Conservation (phyloP, 2,888 invertebrate genomes). For the Pheosia tremula region DNA sequence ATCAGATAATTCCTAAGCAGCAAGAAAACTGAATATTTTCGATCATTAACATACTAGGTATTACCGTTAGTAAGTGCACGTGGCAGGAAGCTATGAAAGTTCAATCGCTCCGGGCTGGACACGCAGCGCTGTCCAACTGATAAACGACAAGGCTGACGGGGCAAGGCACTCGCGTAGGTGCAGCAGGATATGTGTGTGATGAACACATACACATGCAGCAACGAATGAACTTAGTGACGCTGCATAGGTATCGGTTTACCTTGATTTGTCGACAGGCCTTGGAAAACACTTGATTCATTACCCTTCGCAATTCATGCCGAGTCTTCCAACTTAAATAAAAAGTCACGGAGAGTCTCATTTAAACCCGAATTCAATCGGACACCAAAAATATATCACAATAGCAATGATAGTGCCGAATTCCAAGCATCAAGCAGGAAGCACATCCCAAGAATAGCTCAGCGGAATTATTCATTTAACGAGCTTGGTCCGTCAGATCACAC, state of each 20-base stretch:
- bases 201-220: background rate
- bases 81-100: constrained; percentile 42
- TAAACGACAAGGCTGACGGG: constrained; percentile 21
- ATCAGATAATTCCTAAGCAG: background rate
- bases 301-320: too few relatives aligned
- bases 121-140: constrained; percentile 15
- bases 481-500: constrained; percentile 29
- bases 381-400: background rate
- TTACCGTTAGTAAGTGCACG: constrained; percentile 22
- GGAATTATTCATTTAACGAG: constrained; percentile 37
- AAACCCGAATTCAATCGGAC: background rate
- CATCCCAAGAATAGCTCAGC: constrained; percentile 33
- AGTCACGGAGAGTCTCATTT: background rate
- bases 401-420: background rate
- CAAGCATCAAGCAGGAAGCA: constrained; percentile 8
- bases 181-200: background rate
- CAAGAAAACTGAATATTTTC: background rate
- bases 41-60: background rate
- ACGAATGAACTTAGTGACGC: background rate
- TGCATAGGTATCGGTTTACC: constrained; percentile 1
- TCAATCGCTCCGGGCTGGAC: constrained; percentile 36
- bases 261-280: background rate
- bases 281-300: background rate
- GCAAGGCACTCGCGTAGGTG: constrained; percentile 26
- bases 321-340: too few relatives aligned